Evolutionary conservation across 2,888 invertebrate species (phyloP).

Genomic region (Rhabditoides inermis): DNA sequence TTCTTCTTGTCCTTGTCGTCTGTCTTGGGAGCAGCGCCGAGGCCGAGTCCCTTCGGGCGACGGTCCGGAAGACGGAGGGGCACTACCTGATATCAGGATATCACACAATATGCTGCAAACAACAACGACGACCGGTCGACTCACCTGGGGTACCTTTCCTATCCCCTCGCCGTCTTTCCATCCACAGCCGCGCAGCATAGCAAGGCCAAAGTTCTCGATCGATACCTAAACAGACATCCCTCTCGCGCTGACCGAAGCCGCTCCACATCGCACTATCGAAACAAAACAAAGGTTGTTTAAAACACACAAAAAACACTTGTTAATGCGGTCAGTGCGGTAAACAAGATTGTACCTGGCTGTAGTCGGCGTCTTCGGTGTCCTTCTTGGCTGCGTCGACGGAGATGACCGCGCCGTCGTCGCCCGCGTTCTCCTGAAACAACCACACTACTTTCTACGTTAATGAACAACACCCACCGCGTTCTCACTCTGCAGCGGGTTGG

Average conservation of each 20-base stretch:
- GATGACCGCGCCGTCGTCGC: conserved; percentile 2
- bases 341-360: conserved; percentile 12
- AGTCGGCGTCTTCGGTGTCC: conserved; percentile 33
- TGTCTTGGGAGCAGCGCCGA: conserved; percentile 69
- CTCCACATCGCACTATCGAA: no score
- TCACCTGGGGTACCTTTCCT: conserved; percentile 34
- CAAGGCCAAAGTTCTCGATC: conserved; percentile 75
- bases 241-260: no score
- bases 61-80: conserved; percentile 63
- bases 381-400: conserved; percentile 4
- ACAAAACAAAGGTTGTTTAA: not conserved
- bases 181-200: conserved; percentile 88
- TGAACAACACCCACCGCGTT: no score
- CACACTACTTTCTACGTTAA: no score
- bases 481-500: no score
- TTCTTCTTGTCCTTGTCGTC: conserved; percentile 5
- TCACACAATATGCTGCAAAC: not conserved
- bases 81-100: conserved; percentile 52
- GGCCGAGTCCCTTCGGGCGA: conserved; percentile 82
- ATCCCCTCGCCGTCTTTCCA: conserved; percentile 56
- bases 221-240: conserved; percentile 61
- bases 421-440: not conserved
- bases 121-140: not conserved
- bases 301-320: not conserved
- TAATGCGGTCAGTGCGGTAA: no score